Base-by-base conservation (phyloP, 2,113 vertebrate species). In the Antennarius striatus region DNA sequence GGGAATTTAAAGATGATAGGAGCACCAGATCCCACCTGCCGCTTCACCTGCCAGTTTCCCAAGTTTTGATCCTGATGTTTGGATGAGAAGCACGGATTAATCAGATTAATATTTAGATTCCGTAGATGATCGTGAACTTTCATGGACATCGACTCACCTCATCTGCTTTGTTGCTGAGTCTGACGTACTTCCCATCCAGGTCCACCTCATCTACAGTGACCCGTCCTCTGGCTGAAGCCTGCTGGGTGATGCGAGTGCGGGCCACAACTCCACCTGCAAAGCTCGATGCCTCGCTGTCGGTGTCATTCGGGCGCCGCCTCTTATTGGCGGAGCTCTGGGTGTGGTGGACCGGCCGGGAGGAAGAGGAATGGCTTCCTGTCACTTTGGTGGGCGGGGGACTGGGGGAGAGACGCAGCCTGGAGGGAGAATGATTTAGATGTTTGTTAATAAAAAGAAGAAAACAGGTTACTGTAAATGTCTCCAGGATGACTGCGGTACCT, bases 161-260 rank as follows among this genome's bases (percentile, higher is more conserved):
- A 0, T 90, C 95, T 10, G 96, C 91, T 79, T 98, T 98, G 92
- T 99, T 99, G 92, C 93, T 92, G 73, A 99, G 96, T n/a, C 95
- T 90, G 71, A 99, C 93, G 0, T 93, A 99, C 73, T 94, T 96
- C 63, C 97, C 98, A 0, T 98, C 96, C 89, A 94, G 80, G n/a
- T 99, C 98, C 49, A 99, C 96, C 90, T 99, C 96, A 40, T 99
- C 96, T 86, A 99, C 96, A 0, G 94, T 95, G 13, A 98, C 94
- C 0, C 96, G 94, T 10, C 97, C 97, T 0, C 95, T 98, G 42
- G 97, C 97, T 5, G 95, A 93, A 1, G 97, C 97, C 0, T 98
- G 96, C 88, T 98, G 98, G 15, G 94, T 93, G 85, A 97, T 95
- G 74, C 94, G 96, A 39, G 95, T 97, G 15, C 94, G 88, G 2